Conservation (phyloP, 2,888 invertebrate species). For the Metopia argyrocephala region DNA sequence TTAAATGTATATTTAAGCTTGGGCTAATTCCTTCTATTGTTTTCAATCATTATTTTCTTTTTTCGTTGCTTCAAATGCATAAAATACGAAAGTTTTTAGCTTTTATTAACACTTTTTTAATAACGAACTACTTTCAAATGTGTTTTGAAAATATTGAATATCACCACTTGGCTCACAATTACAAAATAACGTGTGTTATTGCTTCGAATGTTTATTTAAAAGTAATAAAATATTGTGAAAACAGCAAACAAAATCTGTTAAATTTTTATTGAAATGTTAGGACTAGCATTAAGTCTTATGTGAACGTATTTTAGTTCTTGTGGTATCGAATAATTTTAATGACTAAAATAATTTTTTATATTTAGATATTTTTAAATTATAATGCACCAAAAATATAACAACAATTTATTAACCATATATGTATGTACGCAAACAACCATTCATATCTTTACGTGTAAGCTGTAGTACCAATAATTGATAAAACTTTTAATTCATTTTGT, state of each 20-base stretch:
- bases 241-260: too few relatives aligned
- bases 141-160: neutral
- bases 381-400: neutral
- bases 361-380: neutral
- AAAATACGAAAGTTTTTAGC: too few relatives aligned
- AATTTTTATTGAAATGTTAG: too few relatives aligned
- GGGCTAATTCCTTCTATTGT: too few relatives aligned
- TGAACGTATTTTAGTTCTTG: too few relatives aligned
- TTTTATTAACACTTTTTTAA: too few relatives aligned
- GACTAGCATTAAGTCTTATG: too few relatives aligned
- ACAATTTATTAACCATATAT: too few relatives aligned
- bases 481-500: neutral
- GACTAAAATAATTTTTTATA: neutral
- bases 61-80: too few relatives aligned
- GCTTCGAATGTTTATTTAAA: slow-evolving; percentile 29
- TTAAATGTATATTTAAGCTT: too few relatives aligned
- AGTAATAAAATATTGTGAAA: slow-evolving; percentile 17
- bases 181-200: slow-evolving; percentile 2
- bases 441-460: neutral
- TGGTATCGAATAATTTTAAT: neutral
- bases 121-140: too few relatives aligned
- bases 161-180: neutral
- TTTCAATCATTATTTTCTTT: too few relatives aligned
- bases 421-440: neutral
- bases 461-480: neutral